Base-by-base conservation (phyloP, 1,140 invertebrate genomes). In the Metaphire vulgaris region DNA sequence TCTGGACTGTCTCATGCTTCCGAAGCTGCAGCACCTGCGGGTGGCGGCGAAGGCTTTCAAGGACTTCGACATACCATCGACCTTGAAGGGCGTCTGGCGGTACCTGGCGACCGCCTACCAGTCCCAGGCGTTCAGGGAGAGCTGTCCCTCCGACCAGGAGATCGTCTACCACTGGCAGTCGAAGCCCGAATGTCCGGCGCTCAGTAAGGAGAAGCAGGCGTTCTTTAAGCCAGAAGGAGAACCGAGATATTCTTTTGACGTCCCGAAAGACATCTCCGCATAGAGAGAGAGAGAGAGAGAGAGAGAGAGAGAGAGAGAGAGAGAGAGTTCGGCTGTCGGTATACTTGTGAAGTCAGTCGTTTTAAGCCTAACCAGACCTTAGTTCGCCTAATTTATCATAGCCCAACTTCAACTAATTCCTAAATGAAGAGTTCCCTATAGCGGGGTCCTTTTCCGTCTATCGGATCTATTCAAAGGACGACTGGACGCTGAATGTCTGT, bases 121-220 rank as follows among this genome's bases (percentile, higher is more conserved):
- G 12, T 85, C 87, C 31, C 87, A 88, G 21, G 85, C 87, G 0
- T 91, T 91, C 84, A 85, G 86, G 41, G 86, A 89, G 79, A 88
- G 89, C 6, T 90, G 89, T 81, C 90, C 90, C 1, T 88, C 89
- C 31, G 90, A 91, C 80, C 89, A 90, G 80, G 86, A 90, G 80
- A 89, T 90, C 67, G 84, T 89, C 21, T 83, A 89, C 33, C 88
- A 89, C 78, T 90, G 89, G 89, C 84, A 87, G 32, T 87, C 87
- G 64, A 88, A 88, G 79, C 85, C 86, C 2, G 88, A 89, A 74
- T 83, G 83, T 15, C 81, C 83, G 1, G 77, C 79, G 12, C 77
- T 85, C 12, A 79, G 81, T 1, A 82, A 83, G 72, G 79, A 80
- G 30, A 83, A 88, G 78, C 80, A 85, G 80, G 82, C 82, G 66